These are phyloP conservation scores for Hemichromis elongatus DNA, from an alignment of 2,113 vertebrate species.

Conservation along the genomic window DNA sequence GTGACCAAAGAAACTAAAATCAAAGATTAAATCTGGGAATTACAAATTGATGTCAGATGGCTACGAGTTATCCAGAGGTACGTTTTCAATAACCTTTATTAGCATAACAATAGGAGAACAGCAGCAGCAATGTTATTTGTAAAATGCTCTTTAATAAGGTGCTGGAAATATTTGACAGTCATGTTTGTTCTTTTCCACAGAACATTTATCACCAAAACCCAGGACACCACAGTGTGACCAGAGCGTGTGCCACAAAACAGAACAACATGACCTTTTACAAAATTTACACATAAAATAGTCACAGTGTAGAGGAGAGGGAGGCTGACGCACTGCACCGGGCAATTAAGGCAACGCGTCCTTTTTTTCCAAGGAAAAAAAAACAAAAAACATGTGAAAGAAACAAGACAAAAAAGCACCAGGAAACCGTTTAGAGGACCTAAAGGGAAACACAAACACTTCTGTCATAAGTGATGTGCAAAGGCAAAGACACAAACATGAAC, in stretches of 20 bases:
- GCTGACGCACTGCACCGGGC: constrained; percentile 37
- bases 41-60: background rate
- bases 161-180: constrained; percentile 60
- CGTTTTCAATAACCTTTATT: background rate
- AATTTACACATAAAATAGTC: constrained; percentile 19
- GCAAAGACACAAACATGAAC: background rate
- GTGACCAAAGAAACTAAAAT: background rate
- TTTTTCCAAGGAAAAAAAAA: background rate
- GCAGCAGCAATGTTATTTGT: background rate
- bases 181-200: constrained; percentile 23
- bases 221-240: background rate
- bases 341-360: constrained; percentile 68
- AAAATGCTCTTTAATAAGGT: constrained; percentile 72
- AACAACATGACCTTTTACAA: constrained; percentile 18
- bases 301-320: constrained; percentile 50
- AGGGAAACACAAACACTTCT: background rate
- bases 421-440: background rate
- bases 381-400: background rate
- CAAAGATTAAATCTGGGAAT: background rate
- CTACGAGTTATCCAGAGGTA: background rate
- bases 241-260: background rate
- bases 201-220: constrained; percentile 28
- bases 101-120: background rate
- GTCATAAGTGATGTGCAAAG: background rate
- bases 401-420: constrained; percentile 7